Percentiles rank a stretch among this genome's conserved stretches.
Conservation (phyloP, 2,888 invertebrate species). For the Congeria kusceri region DNA sequence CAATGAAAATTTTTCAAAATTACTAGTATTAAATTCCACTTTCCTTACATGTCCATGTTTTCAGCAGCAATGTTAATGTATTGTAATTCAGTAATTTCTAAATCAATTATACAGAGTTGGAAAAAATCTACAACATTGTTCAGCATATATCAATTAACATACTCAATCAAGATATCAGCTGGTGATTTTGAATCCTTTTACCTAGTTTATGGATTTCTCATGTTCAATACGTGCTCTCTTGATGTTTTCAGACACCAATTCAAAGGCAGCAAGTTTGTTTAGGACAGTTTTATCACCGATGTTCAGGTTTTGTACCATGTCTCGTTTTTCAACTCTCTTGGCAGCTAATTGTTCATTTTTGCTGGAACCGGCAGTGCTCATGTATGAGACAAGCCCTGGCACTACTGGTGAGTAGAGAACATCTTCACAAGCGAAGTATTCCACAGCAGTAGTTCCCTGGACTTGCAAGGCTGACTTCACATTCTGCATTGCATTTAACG, state of each 20-base stretch:
- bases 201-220: not conserved
- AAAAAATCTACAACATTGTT: too few relatives aligned
- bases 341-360: too few relatives aligned
- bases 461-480: constrained; percentile 5
- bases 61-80: too few relatives aligned
- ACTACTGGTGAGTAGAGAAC: constrained; percentile 5
- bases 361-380: not conserved
- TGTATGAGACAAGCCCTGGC: not conserved
- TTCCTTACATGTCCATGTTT: too few relatives aligned
- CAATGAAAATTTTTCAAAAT: too few relatives aligned
- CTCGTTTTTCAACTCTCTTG: too few relatives aligned
- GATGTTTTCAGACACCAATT: constrained; percentile 1
- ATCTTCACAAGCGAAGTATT: constrained; percentile 7
- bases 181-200: too few relatives aligned
- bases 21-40: too few relatives aligned
- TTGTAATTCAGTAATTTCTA: too few relatives aligned
- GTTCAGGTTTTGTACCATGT: not conserved
- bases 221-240: not conserved
- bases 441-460: not conserved
- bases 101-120: too few relatives aligned
- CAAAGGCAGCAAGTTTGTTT: not conserved
- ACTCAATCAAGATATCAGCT: too few relatives aligned
- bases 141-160: too few relatives aligned
- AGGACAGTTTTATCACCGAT: not conserved
- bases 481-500: constrained; percentile 15